A percentile compares a stretch with the other conserved stretches of the same genome.
These are phyloP conservation scores for Mya arenaria DNA, from an alignment of 1,140 invertebrate genomes.

Conservation along the genomic window DNA sequence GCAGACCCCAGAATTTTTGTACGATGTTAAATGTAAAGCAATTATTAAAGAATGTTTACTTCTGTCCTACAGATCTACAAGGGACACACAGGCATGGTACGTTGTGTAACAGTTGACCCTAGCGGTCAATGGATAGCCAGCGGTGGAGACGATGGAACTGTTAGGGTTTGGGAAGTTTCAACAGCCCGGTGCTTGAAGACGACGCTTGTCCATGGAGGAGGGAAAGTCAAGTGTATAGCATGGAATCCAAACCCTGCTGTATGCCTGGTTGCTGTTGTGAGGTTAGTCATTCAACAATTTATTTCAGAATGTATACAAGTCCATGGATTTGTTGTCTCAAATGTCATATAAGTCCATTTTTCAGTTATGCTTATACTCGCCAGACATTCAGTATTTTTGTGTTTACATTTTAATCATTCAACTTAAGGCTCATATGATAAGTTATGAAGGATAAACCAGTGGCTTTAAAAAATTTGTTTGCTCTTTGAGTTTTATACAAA, in stretches of 20 bases:
- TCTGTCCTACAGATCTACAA: slow-evolving; percentile 85
- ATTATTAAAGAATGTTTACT: too few species aligned
- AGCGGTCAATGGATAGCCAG: slow-evolving; percentile 96
- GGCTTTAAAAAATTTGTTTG: too few species aligned
- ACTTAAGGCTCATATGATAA: slow-evolving; percentile 92
- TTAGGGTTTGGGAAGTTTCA: slow-evolving; percentile 85
- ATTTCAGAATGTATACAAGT: too few species aligned
- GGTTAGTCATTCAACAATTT: slow-evolving; percentile 84
- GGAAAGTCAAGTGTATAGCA: slow-evolving; percentile 89
- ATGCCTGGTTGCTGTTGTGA: slow-evolving; percentile 91
- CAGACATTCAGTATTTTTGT: too few species aligned
- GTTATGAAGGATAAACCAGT: slow-evolving; percentile 86
- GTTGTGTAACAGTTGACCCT: slow-evolving; percentile 90
- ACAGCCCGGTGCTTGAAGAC: slow-evolving; percentile 91
- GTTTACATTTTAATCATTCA: too few species aligned
- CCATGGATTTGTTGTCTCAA: too few species aligned
- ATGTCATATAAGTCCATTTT: too few species aligned
- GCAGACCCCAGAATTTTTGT: too few species aligned
- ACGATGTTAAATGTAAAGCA: too few species aligned
- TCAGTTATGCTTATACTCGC: too few species aligned
- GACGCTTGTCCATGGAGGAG: slow-evolving; percentile 84
- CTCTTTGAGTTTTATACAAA: too few species aligned
- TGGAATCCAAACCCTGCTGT: slow-evolving; percentile 95
- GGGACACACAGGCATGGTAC: slow-evolving; percentile 94
- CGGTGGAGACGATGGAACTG: slow-evolving; percentile 93